These are phyloP conservation scores for Platycnemis pennipes DNA, from an alignment of 2,888 invertebrate genomes.

Conservation along the genomic window DNA sequence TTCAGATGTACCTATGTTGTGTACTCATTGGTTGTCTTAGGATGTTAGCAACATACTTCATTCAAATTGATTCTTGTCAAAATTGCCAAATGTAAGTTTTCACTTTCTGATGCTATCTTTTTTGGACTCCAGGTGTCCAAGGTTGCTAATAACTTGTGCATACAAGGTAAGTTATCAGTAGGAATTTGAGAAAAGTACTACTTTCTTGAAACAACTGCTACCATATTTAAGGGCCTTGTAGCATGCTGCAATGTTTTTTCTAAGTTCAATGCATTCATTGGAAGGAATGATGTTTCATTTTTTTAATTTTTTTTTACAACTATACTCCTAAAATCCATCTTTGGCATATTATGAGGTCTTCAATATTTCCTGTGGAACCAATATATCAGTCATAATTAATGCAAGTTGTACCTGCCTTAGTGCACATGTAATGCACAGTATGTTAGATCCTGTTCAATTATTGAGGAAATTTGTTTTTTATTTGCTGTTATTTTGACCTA, in stretches of 20 bases:
- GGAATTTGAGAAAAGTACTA: constrained; percentile 6
- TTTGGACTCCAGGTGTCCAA: constrained; percentile 58
- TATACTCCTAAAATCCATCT: no score
- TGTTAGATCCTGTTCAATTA: no score
- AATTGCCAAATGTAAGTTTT: background rate
- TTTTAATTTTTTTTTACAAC: no score
- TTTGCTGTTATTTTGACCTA: no score
- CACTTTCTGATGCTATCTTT: constrained; percentile 28
- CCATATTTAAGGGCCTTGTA: background rate
- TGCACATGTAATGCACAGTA: no score
- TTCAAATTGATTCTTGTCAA: background rate
- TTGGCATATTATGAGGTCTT: no score
- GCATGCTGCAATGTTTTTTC: constrained; percentile 15
- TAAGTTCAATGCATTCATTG: background rate
- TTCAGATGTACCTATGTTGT: background rate
- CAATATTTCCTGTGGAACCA: no score
- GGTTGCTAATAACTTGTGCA: background rate
- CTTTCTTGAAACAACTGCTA: background rate
- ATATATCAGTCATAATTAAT: no score
- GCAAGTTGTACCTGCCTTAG: no score
- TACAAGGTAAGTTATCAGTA: constrained; percentile 42
- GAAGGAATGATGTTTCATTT: background rate
- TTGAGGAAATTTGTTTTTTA: no score
- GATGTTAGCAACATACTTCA: background rate
- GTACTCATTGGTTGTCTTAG: background rate